phyloP scores from a whole-genome alignment of 2,113 vertebrate genomes.

The Sinosuthora webbiana region DNA sequence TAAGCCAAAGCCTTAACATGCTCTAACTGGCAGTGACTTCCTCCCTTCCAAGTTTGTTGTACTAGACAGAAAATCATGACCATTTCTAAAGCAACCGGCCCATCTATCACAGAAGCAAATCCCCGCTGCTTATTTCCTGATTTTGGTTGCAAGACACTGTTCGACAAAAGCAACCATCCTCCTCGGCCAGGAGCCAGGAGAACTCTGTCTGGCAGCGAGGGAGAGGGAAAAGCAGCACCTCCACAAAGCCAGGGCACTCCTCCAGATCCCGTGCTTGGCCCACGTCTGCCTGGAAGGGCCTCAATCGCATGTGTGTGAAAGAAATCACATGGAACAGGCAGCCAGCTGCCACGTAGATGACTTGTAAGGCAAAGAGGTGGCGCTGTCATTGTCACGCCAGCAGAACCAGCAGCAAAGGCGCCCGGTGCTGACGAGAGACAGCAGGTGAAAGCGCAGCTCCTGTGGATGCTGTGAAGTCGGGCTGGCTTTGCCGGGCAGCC shows the following conservation, averaged over 20 bases:
- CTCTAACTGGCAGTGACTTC: not conserved
- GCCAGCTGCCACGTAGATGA: constrained; percentile 53
- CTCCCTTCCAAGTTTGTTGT: not conserved
- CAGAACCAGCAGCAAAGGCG: not conserved
- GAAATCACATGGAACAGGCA: not conserved
- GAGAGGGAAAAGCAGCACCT: not conserved
- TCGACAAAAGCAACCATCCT: not conserved
- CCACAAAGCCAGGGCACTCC: not conserved
- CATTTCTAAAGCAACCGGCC: not conserved
- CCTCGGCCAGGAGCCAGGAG: not conserved
- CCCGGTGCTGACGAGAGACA: not conserved
- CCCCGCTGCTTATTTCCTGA: not conserved
- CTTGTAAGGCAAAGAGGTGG: constrained; percentile 19
- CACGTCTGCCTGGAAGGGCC: not conserved
- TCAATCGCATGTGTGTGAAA: not conserved
- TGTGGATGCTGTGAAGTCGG: not conserved
- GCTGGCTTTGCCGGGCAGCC: not conserved
- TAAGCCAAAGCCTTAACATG: not conserved
- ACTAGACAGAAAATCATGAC: not conserved
- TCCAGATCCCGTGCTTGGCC: not conserved
- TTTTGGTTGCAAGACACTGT: not conserved
- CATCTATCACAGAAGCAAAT: not conserved
- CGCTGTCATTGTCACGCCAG: constrained; percentile 37
- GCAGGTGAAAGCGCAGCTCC: constrained; percentile 28
- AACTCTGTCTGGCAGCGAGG: fast-evolving